These are phyloP conservation scores for Eublepharis macularius DNA, from an alignment of 2,113 vertebrate genomes.

Conservation along the genomic window DNA sequence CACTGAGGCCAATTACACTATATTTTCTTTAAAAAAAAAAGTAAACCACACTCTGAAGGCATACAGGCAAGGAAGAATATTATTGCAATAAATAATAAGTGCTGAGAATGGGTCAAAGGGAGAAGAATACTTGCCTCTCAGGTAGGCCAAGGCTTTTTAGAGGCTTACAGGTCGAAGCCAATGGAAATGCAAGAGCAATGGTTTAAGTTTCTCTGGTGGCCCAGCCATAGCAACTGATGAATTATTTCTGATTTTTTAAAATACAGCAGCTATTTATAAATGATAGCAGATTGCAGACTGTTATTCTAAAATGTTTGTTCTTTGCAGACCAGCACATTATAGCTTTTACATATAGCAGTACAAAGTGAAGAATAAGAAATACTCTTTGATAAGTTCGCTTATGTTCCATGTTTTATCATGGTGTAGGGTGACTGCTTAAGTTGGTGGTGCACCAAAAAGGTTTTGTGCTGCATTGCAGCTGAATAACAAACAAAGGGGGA, in stretches of 20 bases:
- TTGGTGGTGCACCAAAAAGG: no score
- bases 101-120: not conserved
- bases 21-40: not conserved
- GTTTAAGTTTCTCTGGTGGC: not conserved
- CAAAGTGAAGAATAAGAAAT: no score
- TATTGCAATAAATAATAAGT: not conserved
- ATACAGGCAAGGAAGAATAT: not conserved
- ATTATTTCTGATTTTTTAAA: not conserved
- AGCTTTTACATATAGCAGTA: no score
- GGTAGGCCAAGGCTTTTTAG: not conserved
- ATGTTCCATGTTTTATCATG: no score
- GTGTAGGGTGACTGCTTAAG: no score
- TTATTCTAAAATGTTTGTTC: no score
- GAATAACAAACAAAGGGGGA: no score
- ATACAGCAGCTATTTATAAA: not conserved
- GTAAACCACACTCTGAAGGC: not conserved
- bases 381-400: no score
- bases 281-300: not conserved
- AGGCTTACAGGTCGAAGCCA: not conserved
- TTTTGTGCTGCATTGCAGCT: no score
- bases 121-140: not conserved
- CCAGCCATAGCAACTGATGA: no score
- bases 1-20: slow-evolving; percentile 2
- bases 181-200: not conserved
- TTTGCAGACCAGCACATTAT: not conserved